Percentiles rank a stretch among this genome's conserved stretches.
Evolutionary conservation across 2,797 vertebrate species (phyloP).

Genomic region (Manis javanica): DNA sequence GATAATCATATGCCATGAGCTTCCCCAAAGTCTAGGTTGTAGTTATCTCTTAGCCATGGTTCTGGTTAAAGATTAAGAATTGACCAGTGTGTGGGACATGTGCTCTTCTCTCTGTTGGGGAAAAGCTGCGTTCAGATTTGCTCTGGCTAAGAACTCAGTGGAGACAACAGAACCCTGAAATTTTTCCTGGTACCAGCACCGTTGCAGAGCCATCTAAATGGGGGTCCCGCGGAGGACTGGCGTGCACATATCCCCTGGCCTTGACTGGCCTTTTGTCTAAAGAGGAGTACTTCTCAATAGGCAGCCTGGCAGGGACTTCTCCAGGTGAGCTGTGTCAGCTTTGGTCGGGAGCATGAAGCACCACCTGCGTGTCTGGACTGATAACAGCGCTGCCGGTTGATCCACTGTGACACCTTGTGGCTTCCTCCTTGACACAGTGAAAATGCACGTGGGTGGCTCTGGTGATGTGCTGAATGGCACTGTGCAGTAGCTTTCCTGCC

Average conservation of each 20-base stretch:
- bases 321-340: neutral
- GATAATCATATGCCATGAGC: neutral
- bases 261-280: constrained; percentile 44
- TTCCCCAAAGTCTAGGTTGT: neutral
- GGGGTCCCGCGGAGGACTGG: neutral
- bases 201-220: neutral
- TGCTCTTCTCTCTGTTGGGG: neutral
- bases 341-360: constrained; percentile 59
- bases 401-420: constrained; percentile 78
- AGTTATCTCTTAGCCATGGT: constrained; percentile 63
- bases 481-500: neutral
- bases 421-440: constrained; percentile 42
- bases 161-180: neutral
- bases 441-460: constrained; percentile 18
- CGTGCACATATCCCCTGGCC: neutral
- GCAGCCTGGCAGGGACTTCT: neutral
- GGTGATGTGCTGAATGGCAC: neutral
- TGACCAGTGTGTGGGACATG: neutral
- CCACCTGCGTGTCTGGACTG: constrained; percentile 72
- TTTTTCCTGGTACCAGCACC: neutral
- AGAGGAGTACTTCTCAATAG: neutral
- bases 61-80: constrained; percentile 63
- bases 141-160: neutral
- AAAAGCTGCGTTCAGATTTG: neutral
- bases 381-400: constrained; percentile 73